Evolutionary conservation across 2,797 vertebrate species (phyloP), one percentile per base, ranked within the genome.

Genomic region (Zonotrichia albicollis): DNA sequence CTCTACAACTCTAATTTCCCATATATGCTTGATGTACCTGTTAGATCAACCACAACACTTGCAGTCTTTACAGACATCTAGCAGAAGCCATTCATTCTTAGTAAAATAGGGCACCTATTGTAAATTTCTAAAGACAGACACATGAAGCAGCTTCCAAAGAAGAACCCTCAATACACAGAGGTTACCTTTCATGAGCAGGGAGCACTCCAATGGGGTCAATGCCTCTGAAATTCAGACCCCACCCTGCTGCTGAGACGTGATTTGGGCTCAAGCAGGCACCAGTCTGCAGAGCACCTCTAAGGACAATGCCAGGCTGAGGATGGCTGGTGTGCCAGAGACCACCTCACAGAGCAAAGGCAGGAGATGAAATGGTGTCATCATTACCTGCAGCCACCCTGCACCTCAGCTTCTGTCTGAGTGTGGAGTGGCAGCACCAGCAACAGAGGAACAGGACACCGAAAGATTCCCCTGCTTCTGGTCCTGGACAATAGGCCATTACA

Each of bases 41-140:
- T 80, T 78, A 87, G 86, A 89, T 96, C 76, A 96, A 75, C 83
- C 78, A 43, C 91, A 90, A 58, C 38, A 90, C 50, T 94, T 88
- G 40, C 91, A 92, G 76, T 65, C 87, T 55, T 74, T 61, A 42
- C 17, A 70, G 65, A 62, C 27, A n/a, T 34, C 20, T 60, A 40
- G 32, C 54, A 81, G 80, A 88, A 89, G 60, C 25, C 58, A 19
- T 18, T 46, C 1, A 16, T 45, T 74, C 73, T 75, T 38, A 43
- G 13, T 57, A 53, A 71, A 86, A 40, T 2, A 34, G 34, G 53
- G 30, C 32, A 32, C 11, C 42, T 40, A 4, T 8, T 16, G 23
- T 58, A 79, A 72, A 65, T 66, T 32, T 55, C 26, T 2, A 43
- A 43, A 2, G 48, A 30, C 2, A 34, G 38, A 46, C 6, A 25